Evolutionary conservation across 1,140 invertebrate species (phyloP).

Genomic region (Trissolcus basalis): DNA sequence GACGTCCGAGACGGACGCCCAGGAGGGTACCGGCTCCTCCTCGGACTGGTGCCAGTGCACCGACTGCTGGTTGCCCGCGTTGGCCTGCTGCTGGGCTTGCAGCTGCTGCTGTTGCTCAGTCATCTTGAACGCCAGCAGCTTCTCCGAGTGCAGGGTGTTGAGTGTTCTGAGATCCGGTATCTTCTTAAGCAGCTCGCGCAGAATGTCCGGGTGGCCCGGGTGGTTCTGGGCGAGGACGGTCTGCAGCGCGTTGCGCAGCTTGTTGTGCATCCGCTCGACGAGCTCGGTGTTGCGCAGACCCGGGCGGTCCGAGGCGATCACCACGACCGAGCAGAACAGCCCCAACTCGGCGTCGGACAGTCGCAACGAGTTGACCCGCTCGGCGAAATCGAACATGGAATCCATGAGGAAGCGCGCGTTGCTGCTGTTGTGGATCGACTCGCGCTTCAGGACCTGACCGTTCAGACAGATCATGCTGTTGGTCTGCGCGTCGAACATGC

Average conservation of each 20-base stretch:
- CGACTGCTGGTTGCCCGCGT: constrained; percentile 63
- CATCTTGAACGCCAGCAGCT: constrained; percentile 94
- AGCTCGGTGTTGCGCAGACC: constrained; percentile 93
- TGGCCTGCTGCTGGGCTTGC: constrained; percentile 78
- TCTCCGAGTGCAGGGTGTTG: constrained; percentile 97
- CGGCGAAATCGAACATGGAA: constrained; percentile 98
- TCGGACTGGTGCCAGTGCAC: constrained; percentile 75
- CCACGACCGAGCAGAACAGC: constrained; percentile 94
- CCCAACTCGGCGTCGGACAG: constrained; percentile 95
- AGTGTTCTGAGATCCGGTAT: constrained; percentile 95
- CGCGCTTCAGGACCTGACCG: constrained; percentile 91
- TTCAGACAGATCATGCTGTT: constrained; percentile 95
- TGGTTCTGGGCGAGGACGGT: constrained; percentile 92
- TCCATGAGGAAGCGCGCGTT: constrained; percentile 96
- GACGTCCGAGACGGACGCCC: constrained; percentile 83
- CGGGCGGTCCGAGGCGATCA: constrained; percentile 94
- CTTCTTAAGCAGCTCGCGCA: constrained; percentile 92
- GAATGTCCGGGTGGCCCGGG: constrained; percentile 85
- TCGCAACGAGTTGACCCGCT: constrained; percentile 92
- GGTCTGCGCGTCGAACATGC: constrained; percentile 93
- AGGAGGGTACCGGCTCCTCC: constrained; percentile 74
- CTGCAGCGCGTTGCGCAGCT: constrained; percentile 89
- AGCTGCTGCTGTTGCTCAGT: constrained; percentile 89
- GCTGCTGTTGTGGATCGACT: constrained; percentile 91
- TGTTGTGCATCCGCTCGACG: constrained; percentile 93